Evolutionary conservation across 2,113 vertebrate species (phyloP), one percentile per base, ranked within the genome.

Genomic region (Cyphomyrus plagiostoma): DNA sequence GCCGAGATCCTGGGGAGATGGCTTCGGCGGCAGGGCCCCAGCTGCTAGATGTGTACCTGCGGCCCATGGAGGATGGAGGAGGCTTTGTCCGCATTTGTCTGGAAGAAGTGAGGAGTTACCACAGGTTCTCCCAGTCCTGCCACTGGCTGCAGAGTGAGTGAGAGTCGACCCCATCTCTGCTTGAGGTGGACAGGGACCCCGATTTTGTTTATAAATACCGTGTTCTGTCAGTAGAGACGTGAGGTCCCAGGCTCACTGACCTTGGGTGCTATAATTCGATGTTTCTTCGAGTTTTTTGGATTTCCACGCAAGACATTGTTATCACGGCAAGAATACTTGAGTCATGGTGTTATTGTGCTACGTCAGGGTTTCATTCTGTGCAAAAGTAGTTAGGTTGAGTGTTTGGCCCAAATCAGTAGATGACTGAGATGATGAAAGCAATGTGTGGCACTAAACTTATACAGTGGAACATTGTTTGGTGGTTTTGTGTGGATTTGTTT

Each of bases 31-130:
- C 62, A 83, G 23, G 53, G 52, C 77, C 3, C 56, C 85, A 10
- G 85, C 10, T 52, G 84, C 91, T 90, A 88, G 88, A 90, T 86
- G 91, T 88, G 2, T 10, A 89, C 42, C 10, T 90, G 0, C 87
- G 70, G 42, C 91, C 92, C 13, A 80, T 62, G 26, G 62, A 26
- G 87, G 56, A 91, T 10, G 89, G 86, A 46, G 89, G 92, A 82
- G 70, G 89, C 17, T 92, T 90, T 26, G 87, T 93, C 62, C 92
- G 89, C 88, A 95, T 96, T 91, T 89, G 94, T 1, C 89, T 94
- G 92, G 90, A 92, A 70, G 95, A 96, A 93, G 94, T 96, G 93
- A 74, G 92, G 93, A 95, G 95, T 87, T 96, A 93, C 93, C 94
- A 95, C 93, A 93, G 90, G 90, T 95, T 94, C 89, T 89, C 35